Conservation (phyloP, 1,140 invertebrate species). For the Tyrophagus putrescentiae region DNA sequence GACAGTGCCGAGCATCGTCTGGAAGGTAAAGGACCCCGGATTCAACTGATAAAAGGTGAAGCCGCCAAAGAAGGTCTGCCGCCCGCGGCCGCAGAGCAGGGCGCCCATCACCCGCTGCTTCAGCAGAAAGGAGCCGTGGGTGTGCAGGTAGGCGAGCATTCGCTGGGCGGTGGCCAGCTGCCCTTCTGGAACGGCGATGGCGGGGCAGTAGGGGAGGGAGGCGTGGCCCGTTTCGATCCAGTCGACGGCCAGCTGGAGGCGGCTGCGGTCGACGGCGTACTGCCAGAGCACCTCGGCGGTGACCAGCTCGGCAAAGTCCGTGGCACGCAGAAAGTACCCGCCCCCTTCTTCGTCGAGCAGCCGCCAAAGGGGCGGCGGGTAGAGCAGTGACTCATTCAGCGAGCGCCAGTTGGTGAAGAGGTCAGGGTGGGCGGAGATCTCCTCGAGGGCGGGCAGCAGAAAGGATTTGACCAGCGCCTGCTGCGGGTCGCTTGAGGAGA, state of each 20-base stretch:
- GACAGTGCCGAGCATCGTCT: neutral
- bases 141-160: neutral
- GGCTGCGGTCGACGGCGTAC: neutral
- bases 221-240: neutral
- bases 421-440: neutral
- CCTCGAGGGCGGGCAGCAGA: neutral
- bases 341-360: neutral
- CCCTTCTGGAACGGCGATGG: neutral
- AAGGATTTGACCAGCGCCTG: conserved; percentile 3
- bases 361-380: neutral
- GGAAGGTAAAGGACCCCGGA: neutral
- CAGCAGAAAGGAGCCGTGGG: neutral
- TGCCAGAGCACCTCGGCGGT: neutral
- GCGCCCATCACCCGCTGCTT: neutral
- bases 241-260: neutral
- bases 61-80: neutral
- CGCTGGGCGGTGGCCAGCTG: neutral
- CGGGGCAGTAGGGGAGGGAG: neutral
- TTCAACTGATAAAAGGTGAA: neutral
- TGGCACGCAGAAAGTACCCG: no score
- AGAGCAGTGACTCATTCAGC: neutral
- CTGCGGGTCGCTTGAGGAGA: neutral
- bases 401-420: neutral
- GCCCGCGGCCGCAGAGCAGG: neutral
- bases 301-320: neutral